Base-by-base conservation (phyloP, 1,140 invertebrate genomes). In the Anoplophora glabripennis region DNA sequence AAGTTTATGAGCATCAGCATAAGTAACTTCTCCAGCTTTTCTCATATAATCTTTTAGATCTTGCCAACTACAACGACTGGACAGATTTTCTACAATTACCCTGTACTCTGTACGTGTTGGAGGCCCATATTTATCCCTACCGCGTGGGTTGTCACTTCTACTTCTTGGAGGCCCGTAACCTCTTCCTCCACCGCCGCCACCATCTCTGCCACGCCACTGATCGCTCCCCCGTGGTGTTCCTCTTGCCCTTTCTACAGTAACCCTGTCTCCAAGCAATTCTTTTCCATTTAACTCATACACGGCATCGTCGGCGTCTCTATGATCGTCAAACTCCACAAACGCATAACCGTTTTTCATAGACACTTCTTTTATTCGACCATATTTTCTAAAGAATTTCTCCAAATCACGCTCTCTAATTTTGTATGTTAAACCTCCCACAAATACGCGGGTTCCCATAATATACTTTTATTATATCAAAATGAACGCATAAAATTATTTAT, bases 321-420 rank as follows among this genome's bases (percentile, higher is more conserved):
- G 90, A 75, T 98, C 94, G 76, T 98, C 96, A 80, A 99, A 99
- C 84, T 99, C 96, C n/a, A 66, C 64, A 42, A 66, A 99, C 63
- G 95, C 96, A 81, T 98, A 99, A 70, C 96, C 96, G 84, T 98
- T 98, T 82, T 99, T 99, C 75, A 99, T 90, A 64, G 98, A 86
- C 69, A 99, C 89, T 77, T 99, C 96, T 75, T 92, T 86, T 69
- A 98, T 94, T 73, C 91, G 84, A 67, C 96, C 96, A 81, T 96
- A 99, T 64, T 93, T 92, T 82, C 92, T 93, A 83, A 98, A 99
- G 81, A 99, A 98, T 75, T 91, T 90, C 79, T 99, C 96, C 71
- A 99, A 83, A 81, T 99, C 96, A 75, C 92, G 87, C 82, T 99
- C 96, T 73, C 93, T 84, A 56, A 94, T 93, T 71, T 94, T 91